phyloP scores from a whole-genome alignment of 2,113 vertebrate species.

The Alexandromys fortis region DNA sequence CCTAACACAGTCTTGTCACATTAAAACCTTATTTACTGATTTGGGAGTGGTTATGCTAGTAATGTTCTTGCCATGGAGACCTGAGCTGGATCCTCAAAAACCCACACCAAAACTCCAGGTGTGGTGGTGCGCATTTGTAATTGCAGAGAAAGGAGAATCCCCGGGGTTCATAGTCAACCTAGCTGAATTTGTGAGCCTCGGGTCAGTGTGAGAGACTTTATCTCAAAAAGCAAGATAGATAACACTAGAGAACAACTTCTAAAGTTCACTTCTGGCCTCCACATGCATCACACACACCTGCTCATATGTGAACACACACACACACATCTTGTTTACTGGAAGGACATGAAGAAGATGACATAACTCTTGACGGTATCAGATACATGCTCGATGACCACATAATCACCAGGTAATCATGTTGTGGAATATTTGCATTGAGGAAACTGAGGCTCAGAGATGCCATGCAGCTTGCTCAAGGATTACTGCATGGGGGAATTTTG shows the following conservation, averaged over 20 bases:
- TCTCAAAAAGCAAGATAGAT: too few species aligned
- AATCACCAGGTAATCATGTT: too few species aligned
- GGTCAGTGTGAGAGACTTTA: not conserved
- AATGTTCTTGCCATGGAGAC: not conserved
- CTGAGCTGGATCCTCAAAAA: not conserved
- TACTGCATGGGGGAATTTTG: not conserved
- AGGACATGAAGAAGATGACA: not conserved
- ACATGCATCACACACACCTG: too few species aligned
- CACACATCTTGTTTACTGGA: not conserved
- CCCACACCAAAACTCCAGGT: not conserved
- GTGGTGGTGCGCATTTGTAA: not conserved
- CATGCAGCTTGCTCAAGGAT: not conserved
- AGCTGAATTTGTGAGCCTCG: too few species aligned
- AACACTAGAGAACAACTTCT: too few species aligned
- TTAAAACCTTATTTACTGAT: not conserved
- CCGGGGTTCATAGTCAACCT: not conserved
- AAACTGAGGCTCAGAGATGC: not conserved
- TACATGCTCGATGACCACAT: accelerated
- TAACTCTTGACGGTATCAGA: not conserved
- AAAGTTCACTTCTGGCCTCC: not conserved
- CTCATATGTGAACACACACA: not conserved
- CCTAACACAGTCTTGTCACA: not conserved
- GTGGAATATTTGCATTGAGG: not conserved
- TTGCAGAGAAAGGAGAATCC: not conserved
- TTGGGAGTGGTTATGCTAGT: not conserved